Base-by-base conservation (phyloP, 2,113 vertebrate genomes). In the Chaetodon trifascialis region DNA sequence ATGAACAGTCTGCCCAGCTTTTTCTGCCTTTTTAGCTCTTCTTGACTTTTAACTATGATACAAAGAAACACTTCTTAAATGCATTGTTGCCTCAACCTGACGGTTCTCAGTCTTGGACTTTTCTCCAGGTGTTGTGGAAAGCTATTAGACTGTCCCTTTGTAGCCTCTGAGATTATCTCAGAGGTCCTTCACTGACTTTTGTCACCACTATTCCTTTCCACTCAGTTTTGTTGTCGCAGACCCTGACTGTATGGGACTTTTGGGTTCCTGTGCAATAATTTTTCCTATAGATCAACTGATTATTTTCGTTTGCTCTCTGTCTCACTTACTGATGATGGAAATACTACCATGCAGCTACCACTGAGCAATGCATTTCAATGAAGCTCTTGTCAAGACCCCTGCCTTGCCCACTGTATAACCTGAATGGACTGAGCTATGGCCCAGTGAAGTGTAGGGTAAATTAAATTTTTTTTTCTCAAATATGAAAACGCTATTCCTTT, bases 311-410 rank as follows among this genome's bases (percentile, higher is more conserved):
- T 93, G 78, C 89, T 85, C 79, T 80, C 88, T 91, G 76, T 83
- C 88, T 93, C 90, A 91, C 89, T 84, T 80, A 81, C 71, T 84
- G 86, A 93, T 94, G 94, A 94, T 94, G 89, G 93, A 91, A 86
- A 94, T 30, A 94, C 89, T 87, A 88, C 92, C 91, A 76, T 80
- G 75, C 84, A 88, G 63, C 85, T 64, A 52, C 73, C 17, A 83
- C 86, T 86, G 89, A 93, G 83, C 90, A 93, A 87, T 95, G 91
- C 86, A 94, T 96, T 94, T 95, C 89, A 95, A 93, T 93, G 92
- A 93, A 95, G 91, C 77, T 80, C 65, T 87, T 95, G 91, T 95
- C 87, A 94, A 87, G 84, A 91, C 69, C 44, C 40, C n/a, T 49
- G 60, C 82, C 81, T 73, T 88, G 47, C 71, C 77, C 91, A 85